Base-by-base conservation (phyloP, 2,888 invertebrate species). In the Tetragonula carbonaria region DNA sequence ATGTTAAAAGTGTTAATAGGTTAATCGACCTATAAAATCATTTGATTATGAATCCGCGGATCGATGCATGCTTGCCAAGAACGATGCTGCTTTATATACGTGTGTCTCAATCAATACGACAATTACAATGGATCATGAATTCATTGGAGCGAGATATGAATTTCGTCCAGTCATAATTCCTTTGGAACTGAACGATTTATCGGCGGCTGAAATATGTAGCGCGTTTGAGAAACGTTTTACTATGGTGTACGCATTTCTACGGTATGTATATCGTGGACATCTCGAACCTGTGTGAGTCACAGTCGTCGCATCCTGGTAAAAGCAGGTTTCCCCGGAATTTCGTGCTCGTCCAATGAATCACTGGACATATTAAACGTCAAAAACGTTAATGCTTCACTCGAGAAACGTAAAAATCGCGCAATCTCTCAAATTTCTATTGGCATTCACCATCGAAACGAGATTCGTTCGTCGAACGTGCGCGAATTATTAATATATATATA, bases 301-400 rank as follows among this genome's bases (percentile, higher is more conserved):
- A 67, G 59, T 82, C 80, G 59, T 82, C 80, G 82, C 70, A 84
- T 89, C 78, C 76, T 78, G 68, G 76, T 38, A 53, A 80, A 53
- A 23, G 73, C 85, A 85, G 87, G 86, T 87, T 83, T 87, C 81
- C 80, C 63, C 81, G 87, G 86, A 87, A 89, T 89, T 84, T 79
- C 63, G 78, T 83, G 71, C 70, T 53, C 55, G 63, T 66, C 38
- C 50, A 59, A 74, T 88, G 88, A 88, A 78, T 88, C 88, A 88
- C 80, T 81, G 79, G 28, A 73, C 55, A 55, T 63, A 28, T 28
- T 28, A n/a, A n/a, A 80, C 55, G 80, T 80, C 62, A 57, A 83
- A 80, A 84, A 8, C 45, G 45, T 76, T 45, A 62, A 33, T 53
- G 63, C 65, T 71, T 80, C 50, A 62, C 45, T 50, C 1, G 8